Conservation (phyloP, 2,113 vertebrate species). For the Hassar affinis region DNA sequence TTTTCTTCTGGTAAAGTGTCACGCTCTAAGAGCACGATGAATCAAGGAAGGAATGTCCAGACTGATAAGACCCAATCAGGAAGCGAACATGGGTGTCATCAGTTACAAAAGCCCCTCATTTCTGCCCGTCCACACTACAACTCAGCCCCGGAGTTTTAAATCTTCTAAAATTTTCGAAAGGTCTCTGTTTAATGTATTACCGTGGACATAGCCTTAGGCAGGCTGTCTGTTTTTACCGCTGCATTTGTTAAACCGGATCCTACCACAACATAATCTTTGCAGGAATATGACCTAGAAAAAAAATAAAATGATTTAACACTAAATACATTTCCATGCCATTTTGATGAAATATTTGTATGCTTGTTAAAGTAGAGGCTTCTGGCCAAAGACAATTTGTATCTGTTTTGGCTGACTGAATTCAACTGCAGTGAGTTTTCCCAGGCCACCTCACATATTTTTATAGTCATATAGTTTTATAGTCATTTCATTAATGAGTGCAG, state of each 20-base stretch:
- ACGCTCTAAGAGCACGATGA: too few species aligned
- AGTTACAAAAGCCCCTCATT: too few species aligned
- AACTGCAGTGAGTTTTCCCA: neutral
- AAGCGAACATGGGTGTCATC: too few species aligned
- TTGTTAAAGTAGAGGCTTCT: neutral
- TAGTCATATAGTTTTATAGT: neutral
- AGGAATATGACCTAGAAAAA: neutral
- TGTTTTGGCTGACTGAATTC: neutral
- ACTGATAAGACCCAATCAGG: too few species aligned
- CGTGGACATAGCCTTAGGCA: neutral
- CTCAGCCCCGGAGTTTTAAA: too few species aligned
- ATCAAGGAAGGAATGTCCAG: too few species aligned
- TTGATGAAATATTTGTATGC: neutral
- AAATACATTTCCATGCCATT: neutral
- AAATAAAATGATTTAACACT: neutral
- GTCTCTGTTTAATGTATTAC: too few species aligned
- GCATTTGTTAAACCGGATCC: neutral
- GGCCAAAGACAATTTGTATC: constrained; percentile 11
- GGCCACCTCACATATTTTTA: neutral
- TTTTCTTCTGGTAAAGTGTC: too few species aligned
- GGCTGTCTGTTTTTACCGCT: neutral
- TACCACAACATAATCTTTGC: neutral
- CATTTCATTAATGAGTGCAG: constrained; percentile 3
- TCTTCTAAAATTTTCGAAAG: too few species aligned
- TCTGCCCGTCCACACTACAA: too few species aligned